Evolutionary conservation across 2,113 vertebrate species (phyloP), one percentile per base, ranked within the genome.

Genomic region (Halichoeres trimaculatus): DNA sequence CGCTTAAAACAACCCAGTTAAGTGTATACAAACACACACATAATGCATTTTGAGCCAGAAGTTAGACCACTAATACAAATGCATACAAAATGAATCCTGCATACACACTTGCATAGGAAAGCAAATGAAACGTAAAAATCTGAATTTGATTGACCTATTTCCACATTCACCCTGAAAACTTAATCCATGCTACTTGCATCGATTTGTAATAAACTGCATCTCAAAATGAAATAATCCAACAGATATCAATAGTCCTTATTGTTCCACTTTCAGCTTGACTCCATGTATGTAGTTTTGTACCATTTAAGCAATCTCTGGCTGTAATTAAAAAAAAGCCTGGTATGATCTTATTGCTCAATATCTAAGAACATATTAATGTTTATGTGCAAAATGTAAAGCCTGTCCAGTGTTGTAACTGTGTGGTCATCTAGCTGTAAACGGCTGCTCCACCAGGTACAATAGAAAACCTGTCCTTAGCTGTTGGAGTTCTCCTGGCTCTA

Each of bases 391-490:
- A 59, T 35, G 41, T 61, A 30, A 13, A 0, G 2, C 7, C 12
- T 11, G 14, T 62, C 63, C 24, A 54, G 43, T 19, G 17, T 1
- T n/a, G 13, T 38, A 70, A 70, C 38, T 7, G 30, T 48, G 8
- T 40, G 26, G 34, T 38, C 13, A 51, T 1, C 11, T 59, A 2
- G 7, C 54, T 58, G 14, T 51, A 20, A 26, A 24, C 60, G 19
- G 74, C 48, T 0, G 77, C 57, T 8, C 86, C 90, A 61, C 85
- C 75, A 13, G 91, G 91, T 10, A 91, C 81, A 35, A 85, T 40
- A 14, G 89, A 89, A 81, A 91, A 89, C 35, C 72, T 76, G 79
- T 92, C 89, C 26, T 85, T 91, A 55, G 84, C 68, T 30, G 77
- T 84, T 53, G 86, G 76, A 23, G 89, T 91, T 53, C 84, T 80